phyloP scores from a whole-genome alignment of 2,888 invertebrate species.

The Teleogryllus oceanicus region DNA sequence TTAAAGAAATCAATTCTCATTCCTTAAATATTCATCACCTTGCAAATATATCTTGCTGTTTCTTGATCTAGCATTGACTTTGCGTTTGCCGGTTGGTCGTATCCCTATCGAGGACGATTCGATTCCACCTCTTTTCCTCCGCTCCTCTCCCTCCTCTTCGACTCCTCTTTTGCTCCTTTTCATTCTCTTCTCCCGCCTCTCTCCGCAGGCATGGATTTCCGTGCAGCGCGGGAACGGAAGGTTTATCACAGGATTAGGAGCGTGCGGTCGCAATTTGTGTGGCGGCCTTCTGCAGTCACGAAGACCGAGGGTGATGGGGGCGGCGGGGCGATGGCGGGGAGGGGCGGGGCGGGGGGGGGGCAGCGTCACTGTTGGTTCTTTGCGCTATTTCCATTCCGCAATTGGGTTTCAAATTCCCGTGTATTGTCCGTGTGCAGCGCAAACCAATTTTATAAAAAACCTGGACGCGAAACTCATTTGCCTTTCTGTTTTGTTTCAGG shows the following conservation, averaged over 20 bases:
- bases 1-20: too few species aligned
- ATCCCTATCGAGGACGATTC: too few species aligned
- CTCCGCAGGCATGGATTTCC: neutral
- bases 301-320: neutral
- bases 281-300: neutral
- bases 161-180: too few species aligned
- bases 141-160: too few species aligned
- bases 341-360: neutral
- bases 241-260: slow-evolving; percentile 8
- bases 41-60: too few species aligned
- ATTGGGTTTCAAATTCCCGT: neutral
- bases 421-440: too few species aligned
- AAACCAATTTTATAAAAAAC: neutral
- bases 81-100: too few species aligned
- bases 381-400: neutral
- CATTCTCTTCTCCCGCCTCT: too few species aligned
- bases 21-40: too few species aligned
- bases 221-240: neutral
- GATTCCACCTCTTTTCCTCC: too few species aligned
- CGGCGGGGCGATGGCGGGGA: neutral
- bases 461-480: neutral
- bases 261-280: neutral
- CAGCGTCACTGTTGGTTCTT: neutral
- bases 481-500: neutral
- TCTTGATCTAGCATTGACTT: too few species aligned